phyloP scores from a whole-genome alignment of 2,113 vertebrate species.

The Morone chrysops region DNA sequence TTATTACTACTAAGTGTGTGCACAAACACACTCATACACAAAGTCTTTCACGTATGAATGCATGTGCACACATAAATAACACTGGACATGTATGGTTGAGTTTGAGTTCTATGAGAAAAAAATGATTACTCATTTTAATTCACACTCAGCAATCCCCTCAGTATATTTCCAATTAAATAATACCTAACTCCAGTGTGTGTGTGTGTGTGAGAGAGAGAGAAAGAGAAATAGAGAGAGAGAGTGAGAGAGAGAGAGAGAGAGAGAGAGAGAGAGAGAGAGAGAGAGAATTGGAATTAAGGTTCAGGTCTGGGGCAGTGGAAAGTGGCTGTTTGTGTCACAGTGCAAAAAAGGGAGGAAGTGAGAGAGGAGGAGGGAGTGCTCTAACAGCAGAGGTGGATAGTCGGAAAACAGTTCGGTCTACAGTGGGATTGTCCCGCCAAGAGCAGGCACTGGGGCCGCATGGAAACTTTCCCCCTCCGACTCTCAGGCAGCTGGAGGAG shows the following conservation, averaged over 20 bases:
- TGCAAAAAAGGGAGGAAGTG: constrained; percentile 52
- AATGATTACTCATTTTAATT: constrained; percentile 6
- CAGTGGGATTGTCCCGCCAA: constrained; percentile 73
- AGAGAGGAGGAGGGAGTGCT: constrained; percentile 50
- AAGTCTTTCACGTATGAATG: not conserved
- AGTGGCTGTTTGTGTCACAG: constrained; percentile 61
- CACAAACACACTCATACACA: not conserved
- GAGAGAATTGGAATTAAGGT: constrained; percentile 46
- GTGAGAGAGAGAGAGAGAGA: not conserved
- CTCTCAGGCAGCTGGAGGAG: constrained; percentile 57
- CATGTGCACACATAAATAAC: not conserved
- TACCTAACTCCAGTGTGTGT: not conserved
- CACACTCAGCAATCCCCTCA: not conserved
- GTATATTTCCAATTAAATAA: not conserved
- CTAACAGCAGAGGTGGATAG: constrained; percentile 57
- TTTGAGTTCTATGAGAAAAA: not conserved
- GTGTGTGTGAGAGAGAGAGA: not conserved
- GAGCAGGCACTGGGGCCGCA: constrained; percentile 65
- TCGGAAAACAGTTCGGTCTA: constrained; percentile 74
- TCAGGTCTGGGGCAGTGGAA: constrained; percentile 71
- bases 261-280: not conserved
- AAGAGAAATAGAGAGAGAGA: not conserved
- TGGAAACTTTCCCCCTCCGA: constrained; percentile 81
- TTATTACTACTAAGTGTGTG: not conserved
- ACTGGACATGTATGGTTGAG: not conserved